Base-by-base conservation (phyloP, 2,888 invertebrate species). In the Elysia crispata region DNA sequence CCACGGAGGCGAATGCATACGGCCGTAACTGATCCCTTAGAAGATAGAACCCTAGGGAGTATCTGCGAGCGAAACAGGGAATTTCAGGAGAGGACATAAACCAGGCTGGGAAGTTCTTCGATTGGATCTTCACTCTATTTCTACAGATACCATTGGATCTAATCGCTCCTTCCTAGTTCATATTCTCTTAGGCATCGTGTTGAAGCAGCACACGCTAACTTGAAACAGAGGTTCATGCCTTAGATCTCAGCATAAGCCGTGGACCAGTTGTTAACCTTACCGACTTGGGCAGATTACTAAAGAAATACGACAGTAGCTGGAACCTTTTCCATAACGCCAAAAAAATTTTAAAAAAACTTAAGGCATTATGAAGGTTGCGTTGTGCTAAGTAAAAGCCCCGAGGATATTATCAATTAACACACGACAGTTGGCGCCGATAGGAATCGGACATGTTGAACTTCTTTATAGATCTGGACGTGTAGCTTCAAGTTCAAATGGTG, bases 141-240 rank as follows among this genome's bases (percentile, higher is more conserved):
- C 41, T 41, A 11, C 41, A 41, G 41, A 41, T 41, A 41, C 41
- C 41, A 3, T 41, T 41, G 41, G 41, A 41, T 41, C 11, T 41
- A 6, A 41, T 41, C 41, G 41, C 41, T 41, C 41, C 41, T 41
- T 11, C 41, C 41, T 41, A 41, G 3, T 11, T 41, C 73, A 73
- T 25, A 73, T 73, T 50, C 28, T 70, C 20, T 18, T 70, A 13
- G 70, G 70, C 8, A 20, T 41, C 15, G 70, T 70, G 1, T 20
- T 33, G 49, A 70, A 70, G 33, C 70, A 70, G 30, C 70, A 70
- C 25, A 33, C 8, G 25, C 70, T 70, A n/a, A 20, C 49, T 70
- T 18, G 33, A 70, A 31, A 1, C 6, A 6, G 33, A 15, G 18
- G 70, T 33, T 20, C 70, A 70, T 41, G 33, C 33, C 70, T 31